Conservation (phyloP, 2,113 vertebrate genomes). For the Amia ocellicauda region DNA sequence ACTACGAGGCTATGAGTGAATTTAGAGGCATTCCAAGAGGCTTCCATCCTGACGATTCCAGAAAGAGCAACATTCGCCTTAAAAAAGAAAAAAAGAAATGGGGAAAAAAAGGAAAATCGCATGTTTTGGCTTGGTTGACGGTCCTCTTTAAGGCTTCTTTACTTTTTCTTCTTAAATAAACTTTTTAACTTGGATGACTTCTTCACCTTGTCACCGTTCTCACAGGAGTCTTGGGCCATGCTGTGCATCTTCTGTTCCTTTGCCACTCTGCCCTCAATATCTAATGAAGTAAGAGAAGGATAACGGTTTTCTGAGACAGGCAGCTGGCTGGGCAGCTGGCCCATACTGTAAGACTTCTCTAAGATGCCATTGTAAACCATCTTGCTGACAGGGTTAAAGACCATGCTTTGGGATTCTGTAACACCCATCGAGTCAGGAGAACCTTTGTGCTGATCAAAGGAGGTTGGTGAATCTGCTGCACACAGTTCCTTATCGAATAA, state of each 20-base stretch:
- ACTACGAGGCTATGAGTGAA: constrained; percentile 64
- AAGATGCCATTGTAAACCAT: constrained; percentile 87
- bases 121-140: constrained; percentile 55
- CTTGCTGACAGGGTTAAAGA: constrained; percentile 80
- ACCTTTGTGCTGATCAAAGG: constrained; percentile 66
- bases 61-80: constrained; percentile 81
- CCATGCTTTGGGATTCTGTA: constrained; percentile 82
- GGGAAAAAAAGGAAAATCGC: constrained; percentile 43
- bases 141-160: constrained; percentile 43
- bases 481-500: constrained; percentile 73
- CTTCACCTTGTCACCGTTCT: constrained; percentile 87
- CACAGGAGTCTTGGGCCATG: constrained; percentile 84
- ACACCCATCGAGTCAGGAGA: constrained; percentile 82
- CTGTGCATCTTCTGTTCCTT: constrained; percentile 80
- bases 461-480: constrained; percentile 68
- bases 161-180: constrained; percentile 93
- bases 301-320: constrained; percentile 71
- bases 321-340: constrained; percentile 79
- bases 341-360: constrained; percentile 96
- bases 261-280: constrained; percentile 73
- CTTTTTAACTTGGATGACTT: constrained; percentile 95
- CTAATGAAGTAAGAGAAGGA: constrained; percentile 77
- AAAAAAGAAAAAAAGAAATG: constrained; percentile 45
- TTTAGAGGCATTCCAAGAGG: constrained; percentile 69
- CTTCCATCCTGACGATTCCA: constrained; percentile 65